These are phyloP conservation scores for Rhinolophus sinicus DNA, from an alignment of 2,113 vertebrate species.

Conservation along the genomic window DNA sequence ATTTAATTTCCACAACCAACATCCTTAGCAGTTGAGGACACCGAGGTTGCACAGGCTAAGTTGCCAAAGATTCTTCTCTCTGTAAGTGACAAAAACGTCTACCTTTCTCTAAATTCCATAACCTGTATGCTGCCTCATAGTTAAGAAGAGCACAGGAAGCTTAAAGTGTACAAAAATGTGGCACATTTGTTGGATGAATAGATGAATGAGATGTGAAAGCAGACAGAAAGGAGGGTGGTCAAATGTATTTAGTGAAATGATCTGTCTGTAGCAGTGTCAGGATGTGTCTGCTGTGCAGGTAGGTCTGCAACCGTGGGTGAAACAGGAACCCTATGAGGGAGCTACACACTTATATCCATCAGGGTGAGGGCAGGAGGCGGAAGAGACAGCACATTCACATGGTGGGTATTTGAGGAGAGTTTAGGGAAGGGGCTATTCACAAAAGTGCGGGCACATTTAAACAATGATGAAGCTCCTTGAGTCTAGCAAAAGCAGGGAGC, in stretches of 20 bases:
- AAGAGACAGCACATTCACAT: neutral
- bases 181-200: neutral
- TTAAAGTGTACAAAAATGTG: neutral
- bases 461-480: neutral
- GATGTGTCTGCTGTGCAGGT: neutral
- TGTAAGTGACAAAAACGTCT: neutral
- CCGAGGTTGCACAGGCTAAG: neutral
- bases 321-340: neutral
- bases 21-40: neutral
- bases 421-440: neutral
- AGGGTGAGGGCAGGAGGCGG: too few species aligned
- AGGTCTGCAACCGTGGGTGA: neutral
- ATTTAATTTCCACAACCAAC: neutral
- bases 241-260: neutral
- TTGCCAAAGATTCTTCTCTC: neutral
- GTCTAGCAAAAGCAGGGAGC: neutral
- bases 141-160: neutral
- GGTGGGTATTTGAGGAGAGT: neutral
- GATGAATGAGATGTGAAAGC: neutral
- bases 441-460: neutral
- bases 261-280: neutral
- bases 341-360: neutral
- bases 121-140: neutral
- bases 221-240: neutral
- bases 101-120: neutral